These are phyloP conservation scores for Cettia cetti DNA, from an alignment of 2,113 vertebrate species.

Conservation along the genomic window DNA sequence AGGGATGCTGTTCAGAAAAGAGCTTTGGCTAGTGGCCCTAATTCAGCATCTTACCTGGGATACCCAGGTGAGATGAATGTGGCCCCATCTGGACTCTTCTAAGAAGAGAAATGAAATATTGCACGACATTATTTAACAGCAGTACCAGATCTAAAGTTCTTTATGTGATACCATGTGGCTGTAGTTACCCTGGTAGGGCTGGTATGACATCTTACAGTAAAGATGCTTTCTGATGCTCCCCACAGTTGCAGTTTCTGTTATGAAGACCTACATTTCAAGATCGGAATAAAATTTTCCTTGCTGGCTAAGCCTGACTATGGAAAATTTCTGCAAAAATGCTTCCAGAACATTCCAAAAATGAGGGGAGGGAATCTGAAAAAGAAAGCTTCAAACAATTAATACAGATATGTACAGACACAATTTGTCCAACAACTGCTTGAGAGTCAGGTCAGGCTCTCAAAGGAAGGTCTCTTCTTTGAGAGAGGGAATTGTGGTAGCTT, in stretches of 20 bases:
- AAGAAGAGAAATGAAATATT: not conserved
- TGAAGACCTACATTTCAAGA: not conserved
- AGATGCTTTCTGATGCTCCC: not conserved
- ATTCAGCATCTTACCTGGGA: not conserved
- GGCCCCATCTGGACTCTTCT: not conserved
- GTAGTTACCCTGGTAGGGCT: not conserved
- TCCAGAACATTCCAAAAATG: not conserved
- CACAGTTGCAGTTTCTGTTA: not conserved
- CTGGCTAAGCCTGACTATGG: not conserved
- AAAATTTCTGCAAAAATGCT: not conserved
- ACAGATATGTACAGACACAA: not conserved
- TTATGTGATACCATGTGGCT: not conserved
- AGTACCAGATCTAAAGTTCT: not conserved
- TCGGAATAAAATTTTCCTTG: not conserved
- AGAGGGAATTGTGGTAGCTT: not conserved
- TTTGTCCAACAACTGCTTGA: not conserved
- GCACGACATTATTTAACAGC: not conserved
- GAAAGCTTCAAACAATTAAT: not conserved
- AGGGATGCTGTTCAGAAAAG: not conserved
- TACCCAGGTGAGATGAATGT: not conserved
- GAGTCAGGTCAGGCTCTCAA: not conserved
- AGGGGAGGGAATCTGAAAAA: accelerated
- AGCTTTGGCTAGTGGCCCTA: not conserved
- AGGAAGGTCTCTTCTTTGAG: not conserved
- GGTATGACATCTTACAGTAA: not conserved